These are phyloP conservation scores for Triplophysa tibetana DNA, from an alignment of 2,113 vertebrate species.

Conservation along the genomic window DNA sequence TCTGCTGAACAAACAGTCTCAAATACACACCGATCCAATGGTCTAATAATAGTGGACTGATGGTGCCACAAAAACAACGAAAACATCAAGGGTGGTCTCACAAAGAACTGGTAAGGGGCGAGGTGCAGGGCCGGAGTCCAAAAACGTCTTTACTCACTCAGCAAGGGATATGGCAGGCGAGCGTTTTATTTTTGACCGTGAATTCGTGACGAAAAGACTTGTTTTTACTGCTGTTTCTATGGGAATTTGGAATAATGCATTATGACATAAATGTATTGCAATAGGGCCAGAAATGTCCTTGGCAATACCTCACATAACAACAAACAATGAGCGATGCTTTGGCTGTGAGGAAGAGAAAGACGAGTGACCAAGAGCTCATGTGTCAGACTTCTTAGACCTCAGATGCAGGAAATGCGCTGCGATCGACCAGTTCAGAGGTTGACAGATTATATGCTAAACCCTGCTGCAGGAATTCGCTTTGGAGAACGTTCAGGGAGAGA, in stretches of 20 bases:
- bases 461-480: not conserved
- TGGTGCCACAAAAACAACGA: constrained; percentile 41
- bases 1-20: constrained; percentile 52
- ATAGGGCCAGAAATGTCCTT: constrained; percentile 6
- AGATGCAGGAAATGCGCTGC: not conserved
- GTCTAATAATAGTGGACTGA: constrained; percentile 63
- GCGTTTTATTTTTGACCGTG: not conserved
- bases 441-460: not conserved
- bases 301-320: constrained; percentile 3
- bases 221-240: constrained; percentile 11
- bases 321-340: not conserved
- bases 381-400: too few relatives aligned
- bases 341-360: not conserved
- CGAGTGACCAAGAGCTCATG: too few relatives aligned
- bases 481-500: not conserved
- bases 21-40: constrained; percentile 52
- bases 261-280: constrained; percentile 23
- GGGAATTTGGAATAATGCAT: constrained; percentile 8
- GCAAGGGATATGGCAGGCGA: constrained; percentile 8
- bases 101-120: constrained; percentile 55
- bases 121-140: constrained; percentile 51
- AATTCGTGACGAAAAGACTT: constrained; percentile 41
- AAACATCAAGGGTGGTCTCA: constrained; percentile 61
- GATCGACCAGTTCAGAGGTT: not conserved
- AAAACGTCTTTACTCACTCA: constrained; percentile 51